Conservation (phyloP, 2,797 vertebrate genomes). For the Carapus acus region DNA sequence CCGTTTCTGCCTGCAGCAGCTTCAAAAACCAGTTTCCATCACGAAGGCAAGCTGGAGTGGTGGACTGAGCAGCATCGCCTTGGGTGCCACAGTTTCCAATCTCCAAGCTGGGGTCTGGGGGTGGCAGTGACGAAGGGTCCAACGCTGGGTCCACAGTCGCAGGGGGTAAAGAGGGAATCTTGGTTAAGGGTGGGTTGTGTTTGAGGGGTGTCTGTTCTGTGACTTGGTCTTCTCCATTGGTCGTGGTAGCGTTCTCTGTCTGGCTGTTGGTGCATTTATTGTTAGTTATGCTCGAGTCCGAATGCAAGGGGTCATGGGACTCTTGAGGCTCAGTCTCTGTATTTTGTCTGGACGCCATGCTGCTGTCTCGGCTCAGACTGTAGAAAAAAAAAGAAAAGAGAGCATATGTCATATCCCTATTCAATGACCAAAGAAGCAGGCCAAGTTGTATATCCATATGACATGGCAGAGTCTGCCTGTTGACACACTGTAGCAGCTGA, state of each 20-base stretch:
- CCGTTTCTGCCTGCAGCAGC: constrained; percentile 93
- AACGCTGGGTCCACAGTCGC: constrained; percentile 88
- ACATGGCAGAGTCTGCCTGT: constrained; percentile 20
- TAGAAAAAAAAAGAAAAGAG: constrained; percentile 28
- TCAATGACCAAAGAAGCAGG: constrained; percentile 9
- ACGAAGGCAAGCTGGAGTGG: constrained; percentile 75
- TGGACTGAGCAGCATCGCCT: constrained; percentile 67
- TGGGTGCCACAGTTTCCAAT: constrained; percentile 77
- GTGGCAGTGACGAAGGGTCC: constrained; percentile 93
- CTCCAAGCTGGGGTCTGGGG: constrained; percentile 94
- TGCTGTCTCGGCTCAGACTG: constrained; percentile 87
- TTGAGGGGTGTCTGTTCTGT: constrained; percentile 65
- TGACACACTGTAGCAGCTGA: constrained; percentile 14
- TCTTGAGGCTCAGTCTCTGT: constrained; percentile 88
- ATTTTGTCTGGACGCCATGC: constrained; percentile 94
- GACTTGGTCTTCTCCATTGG: constrained; percentile 66
- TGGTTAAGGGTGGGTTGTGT: constrained; percentile 66
- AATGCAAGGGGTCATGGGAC: constrained; percentile 73
- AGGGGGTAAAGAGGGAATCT: constrained; percentile 79
- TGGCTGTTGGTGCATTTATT: constrained; percentile 71
- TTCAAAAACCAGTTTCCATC: constrained; percentile 98
- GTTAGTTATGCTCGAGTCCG: constrained; percentile 69
- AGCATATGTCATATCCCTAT: constrained; percentile 38
- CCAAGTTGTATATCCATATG: constrained; percentile 18
- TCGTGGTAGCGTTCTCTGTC: constrained; percentile 59